Evolutionary conservation across 1,140 invertebrate species (phyloP).

Genomic region (Procambarus virginalis): DNA sequence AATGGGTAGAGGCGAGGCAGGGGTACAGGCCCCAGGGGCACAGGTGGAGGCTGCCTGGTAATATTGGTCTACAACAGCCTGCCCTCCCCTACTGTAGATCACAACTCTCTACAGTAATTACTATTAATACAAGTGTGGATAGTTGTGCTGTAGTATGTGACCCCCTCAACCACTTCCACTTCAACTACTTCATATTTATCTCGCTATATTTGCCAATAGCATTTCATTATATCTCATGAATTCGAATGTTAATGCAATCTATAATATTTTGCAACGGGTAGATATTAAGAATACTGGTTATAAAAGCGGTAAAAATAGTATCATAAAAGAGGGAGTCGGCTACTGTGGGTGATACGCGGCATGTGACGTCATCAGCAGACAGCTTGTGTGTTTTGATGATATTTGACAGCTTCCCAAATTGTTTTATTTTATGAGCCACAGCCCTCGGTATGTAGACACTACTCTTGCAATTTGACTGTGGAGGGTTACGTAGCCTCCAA

Average conservation of each 20-base stretch:
- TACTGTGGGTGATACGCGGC: slow-evolving; percentile 14
- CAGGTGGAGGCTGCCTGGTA: no score
- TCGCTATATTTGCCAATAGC: not conserved
- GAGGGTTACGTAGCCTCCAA: no score
- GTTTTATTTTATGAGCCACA: slow-evolving; percentile 28
- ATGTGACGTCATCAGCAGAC: slow-evolving; percentile 53
- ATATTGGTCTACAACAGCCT: no score
- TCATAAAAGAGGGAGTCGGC: not conserved
- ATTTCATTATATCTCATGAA: no score
- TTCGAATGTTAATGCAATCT: no score
- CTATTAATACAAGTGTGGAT: not conserved
- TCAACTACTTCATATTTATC: not conserved
- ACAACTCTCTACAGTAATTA: no score
- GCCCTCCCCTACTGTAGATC: no score
- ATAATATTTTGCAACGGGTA: no score
- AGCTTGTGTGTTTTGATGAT: slow-evolving; percentile 43
- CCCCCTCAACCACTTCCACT: not conserved
- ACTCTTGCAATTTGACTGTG: not conserved
- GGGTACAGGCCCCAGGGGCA: no score
- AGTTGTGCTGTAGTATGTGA: not conserved
- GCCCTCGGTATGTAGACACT: slow-evolving; percentile 10
- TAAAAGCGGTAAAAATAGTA: no score
- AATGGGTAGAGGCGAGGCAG: no score
- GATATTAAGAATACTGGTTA: no score
- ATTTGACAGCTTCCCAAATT: slow-evolving; percentile 30